Conservation (phyloP, 64 coral and sea anemone genomes). For the Montipora capricornis region DNA sequence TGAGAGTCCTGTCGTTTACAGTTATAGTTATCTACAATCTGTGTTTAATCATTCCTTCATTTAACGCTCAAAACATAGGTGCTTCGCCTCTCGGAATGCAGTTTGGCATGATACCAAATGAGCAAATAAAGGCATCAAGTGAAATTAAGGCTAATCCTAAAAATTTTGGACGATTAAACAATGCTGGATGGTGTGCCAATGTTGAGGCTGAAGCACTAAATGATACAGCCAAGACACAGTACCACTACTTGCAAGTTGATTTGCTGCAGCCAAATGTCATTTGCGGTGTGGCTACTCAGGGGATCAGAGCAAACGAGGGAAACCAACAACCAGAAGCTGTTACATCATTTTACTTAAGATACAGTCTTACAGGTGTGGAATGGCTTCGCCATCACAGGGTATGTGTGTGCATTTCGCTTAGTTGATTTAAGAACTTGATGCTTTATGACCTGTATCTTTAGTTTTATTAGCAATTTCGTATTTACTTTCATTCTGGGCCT, state of each 20-base stretch:
- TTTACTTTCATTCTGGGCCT: too few species aligned
- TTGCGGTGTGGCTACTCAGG: neutral
- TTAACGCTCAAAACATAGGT: neutral
- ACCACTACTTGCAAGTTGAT: neutral
- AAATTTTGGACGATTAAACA: constrained; percentile 20
- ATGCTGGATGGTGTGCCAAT: neutral
- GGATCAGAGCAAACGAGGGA: neutral
- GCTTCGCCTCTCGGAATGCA: constrained; percentile 1
- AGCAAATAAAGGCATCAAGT: neutral
- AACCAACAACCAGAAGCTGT: neutral
- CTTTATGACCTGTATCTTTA: too few species aligned
- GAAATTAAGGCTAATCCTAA: neutral
- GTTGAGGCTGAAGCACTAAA: neutral
- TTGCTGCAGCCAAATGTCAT: neutral
- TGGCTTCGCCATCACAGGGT: constrained; percentile 10
- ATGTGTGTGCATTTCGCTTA: too few species aligned
- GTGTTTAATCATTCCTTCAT: neutral
- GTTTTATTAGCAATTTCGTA: too few species aligned
- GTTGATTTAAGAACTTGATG: too few species aligned
- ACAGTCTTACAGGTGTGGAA: neutral
- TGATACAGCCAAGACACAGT: neutral
- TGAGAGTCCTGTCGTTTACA: too few species aligned
- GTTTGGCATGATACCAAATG: neutral
- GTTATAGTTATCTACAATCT: neutral
- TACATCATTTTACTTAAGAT: neutral